These are phyloP conservation scores for Patella pellucida DNA, from an alignment of 2,888 invertebrate genomes.

Conservation along the genomic window DNA sequence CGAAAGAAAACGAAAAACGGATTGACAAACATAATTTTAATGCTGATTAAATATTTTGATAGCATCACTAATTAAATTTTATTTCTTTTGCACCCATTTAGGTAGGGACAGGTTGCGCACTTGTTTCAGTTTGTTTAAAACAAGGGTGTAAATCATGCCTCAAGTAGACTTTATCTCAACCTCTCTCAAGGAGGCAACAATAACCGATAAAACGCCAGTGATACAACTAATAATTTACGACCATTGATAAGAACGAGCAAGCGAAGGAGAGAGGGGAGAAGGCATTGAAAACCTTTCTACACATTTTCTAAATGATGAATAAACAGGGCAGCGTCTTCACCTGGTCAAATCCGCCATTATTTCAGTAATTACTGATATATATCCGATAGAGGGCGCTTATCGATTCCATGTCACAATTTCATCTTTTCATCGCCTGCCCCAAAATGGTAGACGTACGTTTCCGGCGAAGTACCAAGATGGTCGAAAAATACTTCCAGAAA, in stretches of 20 bases:
- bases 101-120: no score
- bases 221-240: constrained; percentile 2
- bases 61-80: no score
- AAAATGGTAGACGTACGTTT: not conserved
- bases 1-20: no score
- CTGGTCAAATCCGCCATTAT: not conserved
- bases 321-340: not conserved
- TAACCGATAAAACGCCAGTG: not conserved
- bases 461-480: not conserved
- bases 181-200: not conserved
- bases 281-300: not conserved
- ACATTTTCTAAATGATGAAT: not conserved
- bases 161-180: not conserved
- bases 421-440: not conserved
- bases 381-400: not conserved
- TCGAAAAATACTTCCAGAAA: no score
- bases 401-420: not conserved
- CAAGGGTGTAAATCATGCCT: constrained; percentile 1
- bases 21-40: no score
- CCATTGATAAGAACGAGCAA: not conserved
- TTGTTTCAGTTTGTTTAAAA: no score
- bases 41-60: no score
- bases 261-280: not conserved
- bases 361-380: not conserved
- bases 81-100: no score